These are phyloP conservation scores for Murina feae DNA, from an alignment of 2,113 vertebrate genomes.

Conservation along the genomic window DNA sequence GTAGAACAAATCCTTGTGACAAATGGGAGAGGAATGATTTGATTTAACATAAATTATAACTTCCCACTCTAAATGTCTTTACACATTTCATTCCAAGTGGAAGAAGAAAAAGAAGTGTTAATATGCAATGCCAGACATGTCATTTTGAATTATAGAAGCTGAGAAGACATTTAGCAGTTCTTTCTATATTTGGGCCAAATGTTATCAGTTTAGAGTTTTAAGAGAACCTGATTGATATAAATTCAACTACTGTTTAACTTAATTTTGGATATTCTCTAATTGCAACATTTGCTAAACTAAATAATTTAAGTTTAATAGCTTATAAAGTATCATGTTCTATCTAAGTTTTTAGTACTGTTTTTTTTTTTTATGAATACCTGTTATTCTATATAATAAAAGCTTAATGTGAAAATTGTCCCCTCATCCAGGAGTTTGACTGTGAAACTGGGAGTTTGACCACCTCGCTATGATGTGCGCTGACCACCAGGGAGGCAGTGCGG, in stretches of 20 bases:
- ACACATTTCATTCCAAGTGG: not conserved
- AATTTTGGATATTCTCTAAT: not conserved
- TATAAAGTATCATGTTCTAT: not conserved
- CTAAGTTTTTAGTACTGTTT: not conserved
- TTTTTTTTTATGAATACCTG: not conserved
- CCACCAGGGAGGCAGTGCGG: too few relatives aligned
- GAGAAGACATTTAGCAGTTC: not conserved
- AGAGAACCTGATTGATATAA: not conserved
- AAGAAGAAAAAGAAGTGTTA: not conserved
- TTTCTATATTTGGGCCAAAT: not conserved
- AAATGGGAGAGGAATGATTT: not conserved
- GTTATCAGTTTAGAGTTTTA: not conserved
- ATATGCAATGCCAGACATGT: not conserved
- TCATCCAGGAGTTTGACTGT: too few relatives aligned
- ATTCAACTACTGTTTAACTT: not conserved
- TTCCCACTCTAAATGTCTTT: not conserved
- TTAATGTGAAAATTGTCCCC: too few relatives aligned
- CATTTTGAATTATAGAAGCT: not conserved
- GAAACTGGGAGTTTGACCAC: too few relatives aligned
- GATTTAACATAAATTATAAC: not conserved
- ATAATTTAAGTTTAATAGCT: not conserved
- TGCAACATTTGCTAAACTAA: not conserved
- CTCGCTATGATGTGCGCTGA: too few relatives aligned
- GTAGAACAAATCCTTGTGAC: not conserved
- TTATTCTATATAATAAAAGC: not conserved